phyloP scores from a whole-genome alignment of 2,888 invertebrate species.

The Helicoverpa assulta region DNA sequence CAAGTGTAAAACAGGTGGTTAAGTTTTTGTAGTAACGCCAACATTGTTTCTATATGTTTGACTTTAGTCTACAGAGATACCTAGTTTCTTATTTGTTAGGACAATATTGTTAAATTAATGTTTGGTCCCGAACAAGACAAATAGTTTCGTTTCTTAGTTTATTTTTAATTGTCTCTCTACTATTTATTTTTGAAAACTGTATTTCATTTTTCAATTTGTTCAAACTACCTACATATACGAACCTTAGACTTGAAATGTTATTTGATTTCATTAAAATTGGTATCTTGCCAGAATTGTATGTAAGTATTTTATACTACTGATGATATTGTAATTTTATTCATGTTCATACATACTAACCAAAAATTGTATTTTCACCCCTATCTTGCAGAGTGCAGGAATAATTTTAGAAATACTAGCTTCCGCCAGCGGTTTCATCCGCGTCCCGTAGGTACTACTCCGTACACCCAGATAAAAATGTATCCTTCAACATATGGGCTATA shows the following conservation, averaged over 20 bases:
- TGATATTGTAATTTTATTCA: not conserved
- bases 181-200: not conserved
- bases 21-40: too few species aligned
- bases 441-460: too few species aligned
- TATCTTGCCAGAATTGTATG: slow-evolving; percentile 7
- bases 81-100: not conserved
- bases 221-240: too few species aligned
- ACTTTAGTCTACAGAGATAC: not conserved
- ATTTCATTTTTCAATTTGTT: not conserved
- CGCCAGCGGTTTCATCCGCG: too few species aligned
- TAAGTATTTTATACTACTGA: not conserved
- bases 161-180: not conserved
- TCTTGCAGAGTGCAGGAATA: too few species aligned
- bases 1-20: too few species aligned
- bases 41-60: too few species aligned
- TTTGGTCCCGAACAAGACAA: not conserved
- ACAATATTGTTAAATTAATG: not conserved
- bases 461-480: too few species aligned
- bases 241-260: not conserved
- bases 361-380: not conserved
- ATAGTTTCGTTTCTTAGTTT: not conserved
- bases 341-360: not conserved
- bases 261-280: slow-evolving; percentile 9
- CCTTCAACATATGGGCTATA: too few species aligned
- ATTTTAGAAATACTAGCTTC: too few species aligned